phyloP scores from a whole-genome alignment of 1,140 invertebrate genomes.

The Chironomus striatipennis region DNA sequence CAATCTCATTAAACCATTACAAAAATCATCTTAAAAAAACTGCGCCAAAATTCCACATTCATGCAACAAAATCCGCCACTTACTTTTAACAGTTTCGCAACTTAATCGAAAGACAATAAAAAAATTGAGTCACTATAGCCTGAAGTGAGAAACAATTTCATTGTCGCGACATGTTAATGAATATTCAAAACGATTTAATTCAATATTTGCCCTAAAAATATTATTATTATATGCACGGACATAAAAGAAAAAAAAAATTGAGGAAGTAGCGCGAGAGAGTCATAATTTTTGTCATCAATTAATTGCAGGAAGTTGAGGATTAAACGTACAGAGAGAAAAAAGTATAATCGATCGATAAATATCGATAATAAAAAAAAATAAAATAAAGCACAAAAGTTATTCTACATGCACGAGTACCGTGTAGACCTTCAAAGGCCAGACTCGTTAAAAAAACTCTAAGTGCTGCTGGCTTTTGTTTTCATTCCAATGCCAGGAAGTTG shows the following conservation, averaged over 20 bases:
- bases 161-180: neutral
- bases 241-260: neutral
- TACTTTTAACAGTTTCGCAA: neutral
- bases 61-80: too few species aligned
- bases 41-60: too few species aligned
- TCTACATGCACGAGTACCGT: neutral
- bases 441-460: neutral
- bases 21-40: too few species aligned
- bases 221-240: neutral
- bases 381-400: neutral
- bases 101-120: neutral
- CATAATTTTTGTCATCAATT: constrained; percentile 17
- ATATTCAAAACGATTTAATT: neutral
- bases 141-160: neutral
- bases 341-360: constrained; percentile 10
- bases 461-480: neutral
- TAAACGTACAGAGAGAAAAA: neutral
- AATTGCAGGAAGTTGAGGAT: constrained; percentile 16
- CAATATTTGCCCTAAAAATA: neutral
- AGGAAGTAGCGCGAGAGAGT: neutral
- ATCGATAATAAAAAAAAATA: neutral
- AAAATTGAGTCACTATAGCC: neutral
- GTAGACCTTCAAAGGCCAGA: constrained; percentile 18
- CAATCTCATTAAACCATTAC: too few species aligned
- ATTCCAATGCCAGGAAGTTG: constrained; percentile 16